Percentiles rank a stretch among this genome's conserved stretches.
phyloP scores from a whole-genome alignment of 2,888 invertebrate genomes.

The Embidobia sp. region DNA sequence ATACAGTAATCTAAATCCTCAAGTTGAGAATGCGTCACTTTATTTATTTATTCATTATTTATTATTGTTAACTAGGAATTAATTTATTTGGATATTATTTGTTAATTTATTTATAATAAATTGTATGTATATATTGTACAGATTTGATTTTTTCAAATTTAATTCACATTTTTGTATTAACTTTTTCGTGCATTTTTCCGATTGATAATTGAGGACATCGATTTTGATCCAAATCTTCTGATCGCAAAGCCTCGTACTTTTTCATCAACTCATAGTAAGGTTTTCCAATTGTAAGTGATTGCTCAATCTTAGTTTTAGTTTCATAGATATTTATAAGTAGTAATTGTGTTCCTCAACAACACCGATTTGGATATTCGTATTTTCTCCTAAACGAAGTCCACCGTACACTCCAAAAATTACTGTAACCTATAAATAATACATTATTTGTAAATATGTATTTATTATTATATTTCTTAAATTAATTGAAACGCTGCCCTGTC shows the following conservation, averaged over 20 bases:
- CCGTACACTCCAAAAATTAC: slow-evolving; percentile 1
- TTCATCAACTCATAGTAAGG: not conserved
- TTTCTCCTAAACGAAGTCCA: slow-evolving; percentile 7
- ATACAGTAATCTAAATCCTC: no score
- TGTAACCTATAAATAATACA: slow-evolving; percentile 4
- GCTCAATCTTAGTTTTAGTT: slow-evolving; percentile 2
- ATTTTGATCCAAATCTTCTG: not conserved
- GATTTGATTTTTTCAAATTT: no score
- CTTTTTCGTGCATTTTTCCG: slow-evolving; percentile 19
- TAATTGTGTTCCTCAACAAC: slow-evolving; percentile 1
- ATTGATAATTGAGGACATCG: slow-evolving; percentile 14
- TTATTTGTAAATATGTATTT: no score
- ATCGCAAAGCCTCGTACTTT: not conserved
- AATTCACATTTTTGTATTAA: no score
- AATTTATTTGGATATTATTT: no score
- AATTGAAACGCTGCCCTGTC: no score
- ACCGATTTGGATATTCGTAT: not conserved
- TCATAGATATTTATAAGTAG: not conserved
- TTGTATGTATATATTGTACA: no score
- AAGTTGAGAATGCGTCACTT: no score
- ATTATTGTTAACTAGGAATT: no score
- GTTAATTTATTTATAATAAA: no score
- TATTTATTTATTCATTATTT: no score
- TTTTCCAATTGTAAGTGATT: slow-evolving; percentile 8
- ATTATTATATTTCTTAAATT: no score